These are phyloP conservation scores for Andrena minutula DNA, from an alignment of 2,888 invertebrate species.

Conservation along the genomic window DNA sequence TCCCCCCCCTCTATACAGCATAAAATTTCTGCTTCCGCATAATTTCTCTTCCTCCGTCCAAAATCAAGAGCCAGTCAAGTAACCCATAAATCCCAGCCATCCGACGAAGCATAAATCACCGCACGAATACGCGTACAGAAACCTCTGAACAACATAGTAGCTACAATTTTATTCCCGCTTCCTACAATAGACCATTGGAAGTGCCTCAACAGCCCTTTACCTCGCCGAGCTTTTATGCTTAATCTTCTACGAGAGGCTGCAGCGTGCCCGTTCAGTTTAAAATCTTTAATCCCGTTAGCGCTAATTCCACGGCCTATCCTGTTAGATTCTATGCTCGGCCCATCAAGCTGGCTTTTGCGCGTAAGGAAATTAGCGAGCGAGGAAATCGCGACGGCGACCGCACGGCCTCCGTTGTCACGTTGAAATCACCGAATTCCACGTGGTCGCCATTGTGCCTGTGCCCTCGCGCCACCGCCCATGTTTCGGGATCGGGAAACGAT, in stretches of 20 bases:
- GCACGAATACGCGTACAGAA: too few relatives aligned
- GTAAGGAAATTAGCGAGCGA: conserved; percentile 47
- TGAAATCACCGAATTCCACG: conserved; percentile 33
- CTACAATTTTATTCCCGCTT: too few relatives aligned
- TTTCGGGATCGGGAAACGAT: conserved; percentile 16
- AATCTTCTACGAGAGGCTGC: conserved; percentile 35
- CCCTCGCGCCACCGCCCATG: not conserved
- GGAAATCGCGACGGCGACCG: not conserved
- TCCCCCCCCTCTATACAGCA: too few relatives aligned
- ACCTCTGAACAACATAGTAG: too few relatives aligned
- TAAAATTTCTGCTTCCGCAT: too few relatives aligned
- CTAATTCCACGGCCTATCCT: conserved; percentile 57
- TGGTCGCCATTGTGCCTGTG: not conserved
- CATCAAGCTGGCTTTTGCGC: conserved; percentile 41
- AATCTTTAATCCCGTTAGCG: conserved; percentile 62
- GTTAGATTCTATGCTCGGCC: conserved; percentile 50
- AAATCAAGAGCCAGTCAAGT: too few relatives aligned
- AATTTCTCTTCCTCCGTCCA: too few relatives aligned
- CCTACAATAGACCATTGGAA: not conserved
- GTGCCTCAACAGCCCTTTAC: conserved; percentile 15
- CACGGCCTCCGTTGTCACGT: conserved; percentile 15
- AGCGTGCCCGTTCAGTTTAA: conserved; percentile 37
- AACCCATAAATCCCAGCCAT: too few relatives aligned
- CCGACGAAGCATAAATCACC: too few relatives aligned
- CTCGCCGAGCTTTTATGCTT: conserved; percentile 16